Conservation (phyloP, 2,797 vertebrate genomes). For the Aeoliscus strigatus region DNA sequence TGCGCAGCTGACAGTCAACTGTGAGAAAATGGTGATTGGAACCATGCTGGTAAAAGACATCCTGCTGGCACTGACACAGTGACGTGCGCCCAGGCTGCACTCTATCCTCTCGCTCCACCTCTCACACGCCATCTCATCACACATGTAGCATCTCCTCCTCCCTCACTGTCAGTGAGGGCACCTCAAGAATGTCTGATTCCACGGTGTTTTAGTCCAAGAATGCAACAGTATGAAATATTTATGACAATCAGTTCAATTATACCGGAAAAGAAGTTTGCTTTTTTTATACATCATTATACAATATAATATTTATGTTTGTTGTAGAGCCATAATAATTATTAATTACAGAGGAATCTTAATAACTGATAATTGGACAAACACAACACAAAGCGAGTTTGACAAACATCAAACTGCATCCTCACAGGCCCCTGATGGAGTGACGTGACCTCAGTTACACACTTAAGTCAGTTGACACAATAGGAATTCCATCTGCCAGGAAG, state of each 20-base stretch:
- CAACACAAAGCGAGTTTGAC: too few species aligned
- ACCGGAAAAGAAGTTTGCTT: conserved; percentile 2
- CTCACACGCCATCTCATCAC: conserved; percentile 3
- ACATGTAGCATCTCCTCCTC: conserved; percentile 32
- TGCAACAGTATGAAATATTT: conserved; percentile 12
- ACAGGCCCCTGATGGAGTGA: too few species aligned
- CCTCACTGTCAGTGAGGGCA: conserved; percentile 9
- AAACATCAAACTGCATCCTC: too few species aligned
- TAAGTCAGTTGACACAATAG: too few species aligned
- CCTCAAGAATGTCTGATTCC: conserved; percentile 24
- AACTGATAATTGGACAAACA: too few species aligned
- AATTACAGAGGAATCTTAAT: too few species aligned
- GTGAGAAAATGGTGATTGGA: conserved; percentile 97
- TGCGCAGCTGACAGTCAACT: conserved; percentile 88
- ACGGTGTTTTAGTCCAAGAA: conserved; percentile 8
- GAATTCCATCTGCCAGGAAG: too few species aligned
- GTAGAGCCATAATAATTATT: too few species aligned
- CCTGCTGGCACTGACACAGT: conserved; percentile 84
- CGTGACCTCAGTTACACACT: too few species aligned
- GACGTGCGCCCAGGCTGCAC: conserved; percentile 39
- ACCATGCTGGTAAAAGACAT: conserved; percentile 97
- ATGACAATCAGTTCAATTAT: conserved; percentile 45
- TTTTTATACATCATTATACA: neutral
- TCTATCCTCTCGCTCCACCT: neutral
- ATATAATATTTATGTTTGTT: neutral